Conservation (phyloP, 2,797 vertebrate genomes). For the Pangasius larnaudii region DNA sequence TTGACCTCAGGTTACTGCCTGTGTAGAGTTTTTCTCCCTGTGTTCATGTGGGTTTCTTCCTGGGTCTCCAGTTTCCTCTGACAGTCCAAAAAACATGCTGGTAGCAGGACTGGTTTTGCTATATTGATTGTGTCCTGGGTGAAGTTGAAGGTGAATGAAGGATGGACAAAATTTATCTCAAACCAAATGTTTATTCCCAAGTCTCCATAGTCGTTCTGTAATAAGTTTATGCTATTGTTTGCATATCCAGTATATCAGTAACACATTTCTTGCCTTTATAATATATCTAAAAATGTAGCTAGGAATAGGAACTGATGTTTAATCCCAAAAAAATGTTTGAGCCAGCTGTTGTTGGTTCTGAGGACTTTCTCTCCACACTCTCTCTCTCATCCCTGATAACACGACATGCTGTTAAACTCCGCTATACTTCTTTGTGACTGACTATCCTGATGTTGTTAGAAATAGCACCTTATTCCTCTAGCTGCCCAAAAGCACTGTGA, state of each 20-base stretch:
- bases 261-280: background rate
- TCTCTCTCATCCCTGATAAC: conserved; percentile 46
- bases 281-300: background rate
- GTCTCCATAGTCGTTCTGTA: background rate
- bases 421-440: conserved; percentile 48
- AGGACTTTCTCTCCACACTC: conserved; percentile 36
- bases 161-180: background rate
- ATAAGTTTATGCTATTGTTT: background rate
- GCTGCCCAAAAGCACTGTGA: conserved; percentile 52
- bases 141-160: background rate
- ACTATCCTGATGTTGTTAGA: conserved; percentile 61
- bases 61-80: background rate
- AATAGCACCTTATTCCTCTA: conserved; percentile 53
- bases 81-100: background rate
- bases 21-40: background rate
- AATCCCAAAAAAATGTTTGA: conserved; percentile 54
- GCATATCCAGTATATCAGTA: background rate
- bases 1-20: background rate
- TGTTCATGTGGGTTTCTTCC: background rate
- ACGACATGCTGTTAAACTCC: conserved; percentile 55
- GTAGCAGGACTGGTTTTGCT: background rate
- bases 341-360: conserved; percentile 39
- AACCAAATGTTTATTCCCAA: background rate
- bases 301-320: background rate
- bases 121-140: background rate